These are phyloP conservation scores for Clinocottus analis DNA, from an alignment of 2,113 vertebrate species.

Conservation along the genomic window DNA sequence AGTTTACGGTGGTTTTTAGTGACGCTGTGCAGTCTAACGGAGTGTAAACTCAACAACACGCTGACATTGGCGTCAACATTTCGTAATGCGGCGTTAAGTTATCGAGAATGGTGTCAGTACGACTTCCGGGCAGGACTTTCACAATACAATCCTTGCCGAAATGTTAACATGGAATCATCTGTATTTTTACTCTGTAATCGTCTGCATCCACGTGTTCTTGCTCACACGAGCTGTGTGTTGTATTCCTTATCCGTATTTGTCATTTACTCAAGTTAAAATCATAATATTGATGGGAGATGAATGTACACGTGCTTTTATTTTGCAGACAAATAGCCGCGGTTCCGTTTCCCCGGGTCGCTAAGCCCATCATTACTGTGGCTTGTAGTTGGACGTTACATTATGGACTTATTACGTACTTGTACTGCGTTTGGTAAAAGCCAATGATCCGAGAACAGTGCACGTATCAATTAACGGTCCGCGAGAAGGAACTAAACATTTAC, in stretches of 20 bases:
- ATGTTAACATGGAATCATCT: rapidly evolving
- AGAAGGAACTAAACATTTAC: background rate
- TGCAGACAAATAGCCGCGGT: rapidly evolving
- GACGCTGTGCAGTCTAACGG: too few relatives aligned
- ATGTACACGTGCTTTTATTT: constrained; percentile 20
- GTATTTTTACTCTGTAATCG: rapidly evolving
- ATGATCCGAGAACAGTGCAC: background rate
- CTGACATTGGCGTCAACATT: constrained; percentile 63
- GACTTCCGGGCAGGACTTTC: constrained; percentile 18
- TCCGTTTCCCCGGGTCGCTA: background rate
- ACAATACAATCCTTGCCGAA: background rate
- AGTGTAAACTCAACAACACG: constrained; percentile 24
- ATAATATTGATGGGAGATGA: background rate
- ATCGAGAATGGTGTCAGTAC: rapidly evolving
- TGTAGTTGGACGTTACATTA: constrained; percentile 48
- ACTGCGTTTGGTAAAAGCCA: background rate
- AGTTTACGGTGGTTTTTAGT: background rate
- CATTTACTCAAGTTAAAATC: rapidly evolving
- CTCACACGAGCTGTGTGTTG: rapidly evolving
- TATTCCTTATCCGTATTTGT: rapidly evolving
- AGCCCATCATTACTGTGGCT: constrained; percentile 2
- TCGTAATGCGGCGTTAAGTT: constrained; percentile 7
- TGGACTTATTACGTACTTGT: constrained; percentile 14
- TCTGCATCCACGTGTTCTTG: rapidly evolving
- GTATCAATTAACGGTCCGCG: rapidly evolving